phyloP scores from a whole-genome alignment of 2,888 invertebrate genomes.

The Cosmopolites sordidus region DNA sequence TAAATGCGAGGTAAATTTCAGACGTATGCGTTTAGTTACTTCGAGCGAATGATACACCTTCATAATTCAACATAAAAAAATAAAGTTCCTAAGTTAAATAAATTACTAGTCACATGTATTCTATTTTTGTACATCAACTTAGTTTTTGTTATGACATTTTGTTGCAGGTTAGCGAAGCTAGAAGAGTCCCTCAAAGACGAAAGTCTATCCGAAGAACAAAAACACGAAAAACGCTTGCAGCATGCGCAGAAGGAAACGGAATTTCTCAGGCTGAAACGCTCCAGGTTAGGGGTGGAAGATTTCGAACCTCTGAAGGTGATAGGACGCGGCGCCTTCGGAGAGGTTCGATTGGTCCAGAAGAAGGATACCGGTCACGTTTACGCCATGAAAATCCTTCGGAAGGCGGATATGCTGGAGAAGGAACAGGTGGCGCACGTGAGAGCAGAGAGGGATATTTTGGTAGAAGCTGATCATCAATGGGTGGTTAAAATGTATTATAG shows the following conservation, averaged over 20 bases:
- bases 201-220: conserved; percentile 89
- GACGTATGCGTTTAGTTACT: too few species aligned
- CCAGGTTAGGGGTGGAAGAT: conserved; percentile 83
- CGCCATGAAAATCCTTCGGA: conserved; percentile 99
- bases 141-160: not conserved
- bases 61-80: too few species aligned
- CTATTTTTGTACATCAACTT: too few species aligned
- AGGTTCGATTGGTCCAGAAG: conserved; percentile 97
- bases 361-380: conserved; percentile 99
- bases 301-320: conserved; percentile 97
- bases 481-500: conserved; percentile 99
- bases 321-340: conserved; percentile 89
- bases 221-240: conserved; percentile 87
- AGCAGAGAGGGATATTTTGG: conserved; percentile 96
- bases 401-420: conserved; percentile 98
- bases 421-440: conserved; percentile 97
- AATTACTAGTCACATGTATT: too few species aligned
- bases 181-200: conserved; percentile 97
- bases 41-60: too few species aligned
- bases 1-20: too few species aligned
- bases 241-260: conserved; percentile 99
- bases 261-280: conserved; percentile 92
- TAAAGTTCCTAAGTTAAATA: too few species aligned
- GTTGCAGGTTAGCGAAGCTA: conserved; percentile 74
- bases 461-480: conserved; percentile 99